Base-by-base conservation (phyloP, 2,888 invertebrate genomes). In the Allophyes oxyacanthae region DNA sequence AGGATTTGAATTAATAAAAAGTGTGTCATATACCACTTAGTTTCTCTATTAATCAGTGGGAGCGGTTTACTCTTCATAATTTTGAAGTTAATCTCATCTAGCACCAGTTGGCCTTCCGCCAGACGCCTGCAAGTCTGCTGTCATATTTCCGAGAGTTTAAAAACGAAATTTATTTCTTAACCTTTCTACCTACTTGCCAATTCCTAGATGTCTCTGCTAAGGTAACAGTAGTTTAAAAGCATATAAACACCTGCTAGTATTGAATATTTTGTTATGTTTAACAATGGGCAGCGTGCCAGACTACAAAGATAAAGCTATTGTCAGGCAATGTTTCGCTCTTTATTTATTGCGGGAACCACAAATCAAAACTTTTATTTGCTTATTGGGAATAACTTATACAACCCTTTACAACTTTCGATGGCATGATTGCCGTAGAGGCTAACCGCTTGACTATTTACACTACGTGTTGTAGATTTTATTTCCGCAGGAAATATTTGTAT, bases 1-100 rank as follows among this genome's bases (percentile, higher is more conserved):
- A 45, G 33, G 26, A 43, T 49, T 25, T 33, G 20, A 45, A 51
- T 40, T 0, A 51, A 56, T 40, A 59, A 25, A 49, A 53, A 26
- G 45, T 54, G 30, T 40, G 9, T n/a, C 48, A n/a, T 38, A 8
- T 8, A 41, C 10, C 42, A 57, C 10, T 32, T 37, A 7, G 6
- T 11, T 6, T 48, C 33, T 40, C 13, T 26, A 62, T 56, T 37
- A 48, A 41, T 66, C 50, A 56, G 7, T n/a, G 1, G 0, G 1
- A 33, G 14, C n/a, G n/a, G n/a, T n/a, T 40, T 34, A 55, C 37
- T 42, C 13, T 40, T 50, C 44, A 38, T 14, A 28, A 57, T 49
- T 42, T 26, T 28, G 8, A 36, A 46, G 9, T 40, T 34, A 49
- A 54, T 54, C 30, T 45, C 14, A 38, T 59, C 49, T 42, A 20